phyloP scores from a whole-genome alignment of 2,797 vertebrate species.

The Ciconia nigra region DNA sequence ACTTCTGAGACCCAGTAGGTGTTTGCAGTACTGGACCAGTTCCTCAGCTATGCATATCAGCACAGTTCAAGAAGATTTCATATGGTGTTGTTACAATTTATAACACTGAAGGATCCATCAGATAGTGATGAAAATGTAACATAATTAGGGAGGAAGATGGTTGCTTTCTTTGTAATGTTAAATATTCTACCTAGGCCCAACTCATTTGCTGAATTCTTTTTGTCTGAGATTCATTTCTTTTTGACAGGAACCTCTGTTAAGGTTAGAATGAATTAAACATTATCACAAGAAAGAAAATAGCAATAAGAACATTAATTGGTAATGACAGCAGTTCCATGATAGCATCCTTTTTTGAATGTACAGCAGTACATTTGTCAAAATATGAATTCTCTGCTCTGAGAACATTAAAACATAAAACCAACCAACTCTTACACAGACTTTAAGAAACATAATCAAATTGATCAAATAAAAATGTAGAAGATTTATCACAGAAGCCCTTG shows the following conservation, averaged over 20 bases:
- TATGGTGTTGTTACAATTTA: neutral
- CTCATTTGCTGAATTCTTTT: neutral
- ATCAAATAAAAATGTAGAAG: neutral
- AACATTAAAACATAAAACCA: neutral
- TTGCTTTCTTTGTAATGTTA: neutral
- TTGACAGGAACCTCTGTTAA: neutral
- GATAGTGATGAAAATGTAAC: neutral
- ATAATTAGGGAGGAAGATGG: neutral
- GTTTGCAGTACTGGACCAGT: neutral
- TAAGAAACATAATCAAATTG: neutral
- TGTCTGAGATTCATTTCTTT: neutral
- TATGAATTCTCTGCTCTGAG: neutral
- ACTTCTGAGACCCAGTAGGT: neutral
- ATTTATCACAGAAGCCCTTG: neutral
- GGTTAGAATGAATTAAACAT: conserved; percentile 33
- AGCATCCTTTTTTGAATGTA: neutral
- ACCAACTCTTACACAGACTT: neutral
- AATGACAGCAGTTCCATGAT: conserved; percentile 3
- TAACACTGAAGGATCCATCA: neutral
- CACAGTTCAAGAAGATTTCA: neutral
- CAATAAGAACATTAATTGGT: conserved; percentile 8
- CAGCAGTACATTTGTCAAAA: neutral
- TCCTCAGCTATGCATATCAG: neutral
- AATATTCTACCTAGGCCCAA: neutral
- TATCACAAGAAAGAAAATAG: conserved; percentile 36